Evolutionary conservation across 2,888 invertebrate species (phyloP).

Genomic region (Mystacides longicornis): DNA sequence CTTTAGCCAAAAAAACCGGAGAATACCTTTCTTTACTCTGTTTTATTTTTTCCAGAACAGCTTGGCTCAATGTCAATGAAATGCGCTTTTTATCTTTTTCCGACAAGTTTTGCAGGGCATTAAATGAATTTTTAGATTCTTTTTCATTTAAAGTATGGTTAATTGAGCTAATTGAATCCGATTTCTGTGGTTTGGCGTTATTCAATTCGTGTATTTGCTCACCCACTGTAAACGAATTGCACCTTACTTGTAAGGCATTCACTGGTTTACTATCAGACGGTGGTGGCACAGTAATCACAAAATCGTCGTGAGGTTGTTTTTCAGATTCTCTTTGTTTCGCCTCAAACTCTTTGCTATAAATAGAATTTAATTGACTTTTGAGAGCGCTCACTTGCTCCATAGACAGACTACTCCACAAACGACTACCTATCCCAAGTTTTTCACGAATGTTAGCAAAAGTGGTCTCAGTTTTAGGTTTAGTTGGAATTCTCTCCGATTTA

Average conservation of each 20-base stretch:
- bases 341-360: constrained; percentile 60
- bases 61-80: constrained; percentile 65
- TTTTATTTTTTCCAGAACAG: constrained; percentile 59
- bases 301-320: constrained; percentile 42
- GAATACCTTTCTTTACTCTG: constrained; percentile 39
- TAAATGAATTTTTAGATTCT: constrained; percentile 43
- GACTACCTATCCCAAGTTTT: constrained; percentile 60
- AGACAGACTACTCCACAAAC: constrained; percentile 76
- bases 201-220: constrained; percentile 37
- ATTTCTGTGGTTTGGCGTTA: constrained; percentile 41
- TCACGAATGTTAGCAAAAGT: constrained; percentile 41
- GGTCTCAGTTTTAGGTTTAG: constrained; percentile 31
- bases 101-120: constrained; percentile 35
- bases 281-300: constrained; percentile 54
- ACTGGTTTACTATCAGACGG: constrained; percentile 34
- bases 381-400: constrained; percentile 75
- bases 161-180: constrained; percentile 52
- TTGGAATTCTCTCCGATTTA: constrained; percentile 11
- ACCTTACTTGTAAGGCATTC: constrained; percentile 46
- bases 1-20: constrained; percentile 42
- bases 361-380: constrained; percentile 72
- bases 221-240: constrained; percentile 48
- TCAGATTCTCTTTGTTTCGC: constrained; percentile 35
- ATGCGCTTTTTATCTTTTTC: constrained; percentile 68
- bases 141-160: constrained; percentile 40